These are phyloP conservation scores for Rousettus leschenaultii DNA, from an alignment of 2,113 vertebrate genomes.

Conservation along the genomic window DNA sequence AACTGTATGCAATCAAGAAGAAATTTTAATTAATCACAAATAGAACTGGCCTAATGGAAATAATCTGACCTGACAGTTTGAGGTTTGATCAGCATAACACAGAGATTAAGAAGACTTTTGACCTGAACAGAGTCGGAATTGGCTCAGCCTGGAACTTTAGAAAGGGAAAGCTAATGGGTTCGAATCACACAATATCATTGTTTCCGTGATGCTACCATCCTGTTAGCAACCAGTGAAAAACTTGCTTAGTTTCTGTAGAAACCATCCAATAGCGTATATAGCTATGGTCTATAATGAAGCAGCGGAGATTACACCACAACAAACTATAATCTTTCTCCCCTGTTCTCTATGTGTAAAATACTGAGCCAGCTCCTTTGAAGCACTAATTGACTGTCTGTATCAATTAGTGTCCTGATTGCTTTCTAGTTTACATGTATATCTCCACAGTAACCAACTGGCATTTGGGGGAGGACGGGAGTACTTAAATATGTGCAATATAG, in stretches of 20 bases:
- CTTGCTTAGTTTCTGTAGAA: conserved; percentile 81
- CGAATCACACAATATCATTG: conserved; percentile 79
- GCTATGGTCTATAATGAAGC: conserved; percentile 76
- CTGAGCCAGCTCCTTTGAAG: conserved; percentile 84
- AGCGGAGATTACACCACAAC: conserved; percentile 81
- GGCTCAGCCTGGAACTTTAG: conserved; percentile 77
- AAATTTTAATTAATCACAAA: conserved; percentile 86
- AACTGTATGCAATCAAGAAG: conserved; percentile 81
- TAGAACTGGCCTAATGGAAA: conserved; percentile 81
- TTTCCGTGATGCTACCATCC: conserved; percentile 79
- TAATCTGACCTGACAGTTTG: conserved; percentile 84
- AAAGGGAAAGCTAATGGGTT: conserved; percentile 78
- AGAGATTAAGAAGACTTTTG: conserved; percentile 84
- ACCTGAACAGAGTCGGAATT: conserved; percentile 80
- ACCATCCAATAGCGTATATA: conserved; percentile 76
- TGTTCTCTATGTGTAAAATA: conserved; percentile 81
- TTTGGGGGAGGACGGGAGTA: conserved; percentile 50
- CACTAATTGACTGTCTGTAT: conserved; percentile 87
- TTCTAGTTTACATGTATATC: conserved; percentile 79
- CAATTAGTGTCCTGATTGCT: conserved; percentile 81
- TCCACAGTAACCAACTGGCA: conserved; percentile 79
- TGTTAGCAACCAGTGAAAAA: conserved; percentile 73
- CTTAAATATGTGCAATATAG: conserved; percentile 57
- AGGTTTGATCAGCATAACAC: conserved; percentile 84
- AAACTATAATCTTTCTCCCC: conserved; percentile 80